These are phyloP conservation scores for Heliconius nattereri DNA, from an alignment of 1,140 invertebrate genomes.

Conservation along the genomic window DNA sequence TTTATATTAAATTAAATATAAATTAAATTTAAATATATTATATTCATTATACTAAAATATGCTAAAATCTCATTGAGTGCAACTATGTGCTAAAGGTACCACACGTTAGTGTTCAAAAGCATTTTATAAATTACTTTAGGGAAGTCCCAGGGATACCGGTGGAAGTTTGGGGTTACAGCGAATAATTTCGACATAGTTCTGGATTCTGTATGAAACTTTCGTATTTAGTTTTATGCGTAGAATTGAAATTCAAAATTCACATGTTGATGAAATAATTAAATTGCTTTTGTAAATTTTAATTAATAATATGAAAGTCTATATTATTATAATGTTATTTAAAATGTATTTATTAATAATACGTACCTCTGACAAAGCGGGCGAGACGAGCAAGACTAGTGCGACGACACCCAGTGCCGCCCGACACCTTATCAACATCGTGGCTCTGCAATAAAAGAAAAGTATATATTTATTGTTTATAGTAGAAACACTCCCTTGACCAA, in stretches of 20 bases:
- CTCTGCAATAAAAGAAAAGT: constrained; percentile 58
- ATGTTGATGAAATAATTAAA: background rate
- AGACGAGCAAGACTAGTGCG: constrained; percentile 60
- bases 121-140: constrained; percentile 25
- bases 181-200: constrained; percentile 16
- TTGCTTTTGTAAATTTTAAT: background rate
- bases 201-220: constrained; percentile 5
- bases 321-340: background rate
- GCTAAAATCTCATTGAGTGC: background rate
- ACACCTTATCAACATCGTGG: constrained; percentile 78
- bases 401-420: constrained; percentile 72
- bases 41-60: constrained; percentile 2
- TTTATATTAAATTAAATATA: no score
- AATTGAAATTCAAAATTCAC: constrained; percentile 1
- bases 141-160: constrained; percentile 13
- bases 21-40: background rate
- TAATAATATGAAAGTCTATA: background rate
- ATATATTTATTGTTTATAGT: background rate
- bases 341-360: constrained; percentile 22
- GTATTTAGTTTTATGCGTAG: background rate
- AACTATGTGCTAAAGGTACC: constrained; percentile 10
- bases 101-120: constrained; percentile 17
- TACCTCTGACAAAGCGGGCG: constrained; percentile 61
- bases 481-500: background rate
- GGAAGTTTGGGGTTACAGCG: constrained; percentile 9